A percentile compares a stretch with the other conserved stretches of the same genome.
Evolutionary conservation across 2,888 invertebrate genomes (phyloP).

Genomic region (Lasioglossum marginatum): DNA sequence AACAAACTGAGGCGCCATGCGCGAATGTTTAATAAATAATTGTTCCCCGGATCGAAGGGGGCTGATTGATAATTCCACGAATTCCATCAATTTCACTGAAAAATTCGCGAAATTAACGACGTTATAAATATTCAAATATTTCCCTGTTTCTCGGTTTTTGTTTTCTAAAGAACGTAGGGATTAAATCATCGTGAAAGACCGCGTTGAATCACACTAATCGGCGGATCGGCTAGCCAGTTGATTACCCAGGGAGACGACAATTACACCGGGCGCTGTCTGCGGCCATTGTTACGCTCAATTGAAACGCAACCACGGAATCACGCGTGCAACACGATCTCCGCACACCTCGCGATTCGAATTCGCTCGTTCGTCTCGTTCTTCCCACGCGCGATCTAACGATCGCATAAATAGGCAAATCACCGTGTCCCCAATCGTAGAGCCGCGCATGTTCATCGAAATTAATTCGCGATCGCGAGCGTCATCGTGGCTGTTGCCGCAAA

Average conservation of each 20-base stretch:
- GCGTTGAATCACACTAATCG: background rate
- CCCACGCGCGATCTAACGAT: conserved; percentile 52
- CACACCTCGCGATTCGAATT: conserved; percentile 57
- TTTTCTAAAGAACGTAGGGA: background rate
- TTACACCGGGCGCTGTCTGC: conserved; percentile 17
- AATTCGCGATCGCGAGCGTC: background rate
- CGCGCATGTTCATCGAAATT: background rate
- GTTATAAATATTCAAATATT: background rate
- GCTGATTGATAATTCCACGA: too few relatives aligned
- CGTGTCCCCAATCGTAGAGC: background rate
- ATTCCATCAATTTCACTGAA: too few relatives aligned
- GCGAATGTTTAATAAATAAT: too few relatives aligned
- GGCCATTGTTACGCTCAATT: conserved; percentile 58
- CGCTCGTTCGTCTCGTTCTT: conserved; percentile 55
- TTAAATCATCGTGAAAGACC: background rate
- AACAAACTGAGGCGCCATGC: too few relatives aligned
- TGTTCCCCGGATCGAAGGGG: too few relatives aligned
- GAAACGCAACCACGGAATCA: conserved; percentile 55
- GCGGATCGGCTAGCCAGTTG: background rate
- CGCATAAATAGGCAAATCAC: conserved; percentile 8
- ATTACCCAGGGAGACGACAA: conserved; percentile 7
- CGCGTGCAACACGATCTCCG: conserved; percentile 48
- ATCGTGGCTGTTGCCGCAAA: background rate
- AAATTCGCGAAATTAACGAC: too few relatives aligned
- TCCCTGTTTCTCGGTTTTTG: too few relatives aligned